A percentile compares a stretch with the other conserved stretches of the same genome.
phyloP scores from a whole-genome alignment of 2,888 invertebrate genomes.

The Eretmocerus hayati region DNA sequence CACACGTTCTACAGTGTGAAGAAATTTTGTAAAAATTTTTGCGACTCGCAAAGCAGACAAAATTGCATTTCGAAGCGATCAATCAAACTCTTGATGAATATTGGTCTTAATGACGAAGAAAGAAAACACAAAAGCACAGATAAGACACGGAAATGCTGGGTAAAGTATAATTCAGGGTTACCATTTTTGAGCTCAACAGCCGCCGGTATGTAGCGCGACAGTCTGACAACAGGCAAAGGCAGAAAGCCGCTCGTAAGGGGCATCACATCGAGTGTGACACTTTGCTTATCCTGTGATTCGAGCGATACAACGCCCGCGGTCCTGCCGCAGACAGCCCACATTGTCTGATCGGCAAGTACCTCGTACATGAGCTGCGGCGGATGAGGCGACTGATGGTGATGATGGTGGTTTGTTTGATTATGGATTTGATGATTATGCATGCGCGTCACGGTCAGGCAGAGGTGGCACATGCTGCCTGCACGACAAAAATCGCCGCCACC shows the following conservation, averaged over 20 bases:
- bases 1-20: too few species aligned
- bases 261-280: slow-evolving; percentile 82
- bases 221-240: slow-evolving; percentile 78
- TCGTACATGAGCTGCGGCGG: slow-evolving; percentile 74
- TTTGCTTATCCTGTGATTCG: slow-evolving; percentile 61
- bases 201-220: slow-evolving; percentile 85
- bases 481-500: slow-evolving; percentile 71
- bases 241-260: slow-evolving; percentile 85
- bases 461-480: slow-evolving; percentile 79
- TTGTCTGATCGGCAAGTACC: slow-evolving; percentile 82
- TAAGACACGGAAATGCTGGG: too few species aligned
- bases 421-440: slow-evolving; percentile 26
- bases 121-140: too few species aligned
- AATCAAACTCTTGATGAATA: too few species aligned
- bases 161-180: too few species aligned
- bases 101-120: too few species aligned
- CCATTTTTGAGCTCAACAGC: slow-evolving; percentile 46
- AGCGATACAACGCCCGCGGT: slow-evolving; percentile 71
- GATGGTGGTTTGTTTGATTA: not conserved
- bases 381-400: slow-evolving; percentile 27
- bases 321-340: slow-evolving; percentile 89
- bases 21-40: too few species aligned
- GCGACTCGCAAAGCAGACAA: too few species aligned
- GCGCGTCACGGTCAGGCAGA: slow-evolving; percentile 65
- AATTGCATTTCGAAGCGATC: too few species aligned